These are phyloP conservation scores for Thymelicus sylvestris DNA, from an alignment of 2,888 invertebrate species.

Conservation along the genomic window DNA sequence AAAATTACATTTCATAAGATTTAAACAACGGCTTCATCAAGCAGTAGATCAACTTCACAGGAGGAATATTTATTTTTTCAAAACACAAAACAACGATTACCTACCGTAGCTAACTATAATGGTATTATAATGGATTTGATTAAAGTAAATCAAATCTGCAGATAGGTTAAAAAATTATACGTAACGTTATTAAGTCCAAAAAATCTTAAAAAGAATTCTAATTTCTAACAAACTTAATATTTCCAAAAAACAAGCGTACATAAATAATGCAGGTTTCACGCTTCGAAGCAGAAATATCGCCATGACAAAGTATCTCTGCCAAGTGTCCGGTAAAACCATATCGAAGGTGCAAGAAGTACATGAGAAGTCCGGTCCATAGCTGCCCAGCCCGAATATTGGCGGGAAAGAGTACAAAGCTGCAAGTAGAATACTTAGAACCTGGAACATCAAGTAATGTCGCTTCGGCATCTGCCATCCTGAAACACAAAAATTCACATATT, in stretches of 20 bases:
- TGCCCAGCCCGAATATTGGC: slow-evolving; percentile 68
- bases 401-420: slow-evolving; percentile 64
- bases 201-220: too few relatives aligned
- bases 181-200: too few relatives aligned
- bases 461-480: slow-evolving; percentile 67
- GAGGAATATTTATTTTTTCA: too few relatives aligned
- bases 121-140: too few relatives aligned
- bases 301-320: slow-evolving; percentile 60
- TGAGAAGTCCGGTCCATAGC: slow-evolving; percentile 69
- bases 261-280: slow-evolving; percentile 66
- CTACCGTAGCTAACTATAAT: too few relatives aligned
- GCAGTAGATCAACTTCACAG: too few relatives aligned
- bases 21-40: too few relatives aligned
- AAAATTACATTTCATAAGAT: slow-evolving; percentile 27
- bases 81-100: too few relatives aligned
- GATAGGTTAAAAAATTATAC: too few relatives aligned
- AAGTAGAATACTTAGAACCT: slow-evolving; percentile 62
- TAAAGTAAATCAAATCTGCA: too few relatives aligned
- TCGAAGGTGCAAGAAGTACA: slow-evolving; percentile 72
- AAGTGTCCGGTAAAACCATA: slow-evolving; percentile 61
- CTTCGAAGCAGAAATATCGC: slow-evolving; percentile 65
- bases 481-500: slow-evolving; percentile 30
- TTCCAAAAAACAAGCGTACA: slow-evolving; percentile 55
- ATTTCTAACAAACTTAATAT: too few relatives aligned
- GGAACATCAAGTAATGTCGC: slow-evolving; percentile 63